These are phyloP conservation scores for Cloeon dipterum DNA, from an alignment of 2,888 invertebrate species.

Conservation along the genomic window DNA sequence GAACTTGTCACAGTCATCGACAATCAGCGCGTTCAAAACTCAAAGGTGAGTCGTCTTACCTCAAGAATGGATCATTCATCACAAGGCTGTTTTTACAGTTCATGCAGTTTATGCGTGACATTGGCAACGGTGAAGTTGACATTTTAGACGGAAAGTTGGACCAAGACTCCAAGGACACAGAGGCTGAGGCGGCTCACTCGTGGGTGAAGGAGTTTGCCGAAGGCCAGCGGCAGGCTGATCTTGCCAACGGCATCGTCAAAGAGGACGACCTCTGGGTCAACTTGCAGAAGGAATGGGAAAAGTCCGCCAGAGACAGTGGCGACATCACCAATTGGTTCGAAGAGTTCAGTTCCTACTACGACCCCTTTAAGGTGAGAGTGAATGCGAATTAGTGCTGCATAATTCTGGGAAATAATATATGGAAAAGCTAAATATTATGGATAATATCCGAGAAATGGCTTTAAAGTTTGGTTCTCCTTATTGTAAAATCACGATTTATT, in stretches of 20 bases:
- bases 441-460: too few species aligned
- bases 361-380: constrained; percentile 29
- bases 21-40: constrained; percentile 47
- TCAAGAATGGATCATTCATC: constrained; percentile 3
- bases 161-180: constrained; percentile 13
- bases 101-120: constrained; percentile 62
- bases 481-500: too few species aligned
- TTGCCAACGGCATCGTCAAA: neutral
- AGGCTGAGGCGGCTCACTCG: constrained; percentile 13
- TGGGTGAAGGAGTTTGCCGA: constrained; percentile 24
- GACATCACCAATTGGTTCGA: constrained; percentile 39
- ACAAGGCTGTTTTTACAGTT: constrained; percentile 27
- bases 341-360: constrained; percentile 35
- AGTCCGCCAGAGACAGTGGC: constrained; percentile 36
- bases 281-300: constrained; percentile 54
- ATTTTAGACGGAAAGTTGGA: constrained; percentile 24
- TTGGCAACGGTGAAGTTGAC: constrained; percentile 39
- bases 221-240: constrained; percentile 13
- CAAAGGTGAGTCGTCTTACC: constrained; percentile 24
- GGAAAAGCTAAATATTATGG: too few species aligned
- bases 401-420: too few species aligned
- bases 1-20: constrained; percentile 32
- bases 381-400: constrained; percentile 3
- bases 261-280: constrained; percentile 29
- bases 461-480: too few species aligned